Base-by-base conservation (phyloP, 64 coral and sea anemone species). In the Cladopsammia gracilis region DNA sequence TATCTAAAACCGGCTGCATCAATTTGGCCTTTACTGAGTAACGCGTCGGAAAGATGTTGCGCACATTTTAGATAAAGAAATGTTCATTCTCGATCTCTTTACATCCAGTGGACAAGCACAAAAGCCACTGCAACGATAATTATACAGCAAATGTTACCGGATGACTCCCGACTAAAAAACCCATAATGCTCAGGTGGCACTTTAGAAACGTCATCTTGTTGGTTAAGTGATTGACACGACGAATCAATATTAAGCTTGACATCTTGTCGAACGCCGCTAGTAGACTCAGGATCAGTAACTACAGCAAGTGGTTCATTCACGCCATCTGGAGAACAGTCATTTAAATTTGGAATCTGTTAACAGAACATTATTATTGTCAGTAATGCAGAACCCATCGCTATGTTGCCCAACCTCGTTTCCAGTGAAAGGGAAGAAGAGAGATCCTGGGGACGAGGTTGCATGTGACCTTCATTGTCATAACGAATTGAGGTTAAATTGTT, bases 61-160 rank as follows among this genome's bases (percentile, higher is more conserved):
- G 34, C 34, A 34, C 34, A 34, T 34, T 34, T 34, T 34, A 34
- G 34, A 34, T 34, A 34, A 34, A 34, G 34, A 18, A 18, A 64
- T 64, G 5, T 10, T 10, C 7, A 56, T 56, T 12, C 53, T 10
- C 7, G 12, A 12, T 56, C 3, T 15, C 72, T 75, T 67, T 18
- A 84, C 20, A 84, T 48, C 61, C 80, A 84, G 45, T 15, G 48
- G 44, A 68, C 80, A 47, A 84, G 62, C 9, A 84, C 47, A 25
- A 84, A 51, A 10, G 80, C 80, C 9, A 84, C 20, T 11, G 45
- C 44, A 24, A 84, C 80, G 14, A 84, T 48, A 10, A 84, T 2
- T 23, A 34, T 26, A 11, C 80, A 84, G 16, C 46, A 84, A n/a
- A 67, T 13, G 18, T 84, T 68, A 3, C 42, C 80, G 3, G 61